Evolutionary conservation across 2,113 vertebrate species (phyloP), one percentile per base, ranked within the genome.

Genomic region (Zosterops lateralis): DNA sequence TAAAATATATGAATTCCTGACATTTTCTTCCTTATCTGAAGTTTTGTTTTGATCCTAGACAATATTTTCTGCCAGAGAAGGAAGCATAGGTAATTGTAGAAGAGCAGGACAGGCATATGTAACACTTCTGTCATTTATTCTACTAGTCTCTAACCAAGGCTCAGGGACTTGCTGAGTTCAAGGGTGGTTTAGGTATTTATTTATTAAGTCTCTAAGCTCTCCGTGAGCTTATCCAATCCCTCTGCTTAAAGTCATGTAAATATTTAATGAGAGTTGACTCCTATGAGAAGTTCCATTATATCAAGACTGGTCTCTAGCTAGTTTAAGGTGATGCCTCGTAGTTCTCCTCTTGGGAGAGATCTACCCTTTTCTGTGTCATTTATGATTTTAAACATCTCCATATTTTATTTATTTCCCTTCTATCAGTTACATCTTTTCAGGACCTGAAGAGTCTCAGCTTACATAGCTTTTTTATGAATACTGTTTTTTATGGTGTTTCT

Each of bases 321-420:
- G 10, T 44, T 84, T 36, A 50, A 62, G 19, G 38, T 16, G 18
- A 24, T 72, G 38, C 48, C 38, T 68, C 0, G 0, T 48, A 14
- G 12, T n/a, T 62, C 71, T 79, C 57, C 13, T 64, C 32, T 21
- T 79, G n/a, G 34, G 26, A 70, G 60, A 78, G 14, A 50, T 13
- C 14, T 29, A 6, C n/a, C 28, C 8, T 84, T 45, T 72, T 68
- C 29, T 70, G 5, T 38, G 50, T 68, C 31, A 45, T 62, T 80
- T 42, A 21, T 0, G 2, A 24, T 77, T 77, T 87, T 61, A 60
- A 17, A 73, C 15, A 32, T 34, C 3, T 42, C 16, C 7, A 1
- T 8, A n/a, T 54, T 60, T 47, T 24, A 77, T 53, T 58, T 17
- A 26, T 77, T 81, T 58, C 12, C 47, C 14, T 15, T 74, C 36